Evolutionary conservation across 2,888 invertebrate species (phyloP).

Genomic region (Troides helena): DNA sequence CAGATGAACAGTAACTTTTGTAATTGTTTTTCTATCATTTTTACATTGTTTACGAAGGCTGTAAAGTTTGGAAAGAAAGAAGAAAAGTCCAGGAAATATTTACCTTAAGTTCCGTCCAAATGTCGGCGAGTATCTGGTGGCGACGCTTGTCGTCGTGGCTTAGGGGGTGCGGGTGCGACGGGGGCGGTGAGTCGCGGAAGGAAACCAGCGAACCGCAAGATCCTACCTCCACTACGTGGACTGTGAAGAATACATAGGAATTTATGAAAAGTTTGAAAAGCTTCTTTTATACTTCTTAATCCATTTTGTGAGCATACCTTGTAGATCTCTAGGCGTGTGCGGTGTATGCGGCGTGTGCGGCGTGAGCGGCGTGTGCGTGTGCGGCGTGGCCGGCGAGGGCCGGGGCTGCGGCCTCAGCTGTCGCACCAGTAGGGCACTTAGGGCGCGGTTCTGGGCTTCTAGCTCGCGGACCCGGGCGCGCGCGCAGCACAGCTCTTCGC

Average conservation of each 20-base stretch:
- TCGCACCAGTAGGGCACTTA: slow-evolving; percentile 85
- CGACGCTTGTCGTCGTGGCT: slow-evolving; percentile 82
- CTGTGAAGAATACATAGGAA: slow-evolving; percentile 42
- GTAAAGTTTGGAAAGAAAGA: too few species aligned
- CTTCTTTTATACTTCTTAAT: too few species aligned
- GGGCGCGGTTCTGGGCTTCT: slow-evolving; percentile 87
- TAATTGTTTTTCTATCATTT: not conserved
- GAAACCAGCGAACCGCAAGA: slow-evolving; percentile 75
- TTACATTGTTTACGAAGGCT: too few species aligned
- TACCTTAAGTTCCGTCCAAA: slow-evolving; percentile 83
- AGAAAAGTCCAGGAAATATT: not conserved
- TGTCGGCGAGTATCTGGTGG: slow-evolving; percentile 82
- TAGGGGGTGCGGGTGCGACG: slow-evolving; percentile 76
- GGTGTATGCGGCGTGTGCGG: slow-evolving; percentile 58
- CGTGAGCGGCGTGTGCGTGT: slow-evolving; percentile 67
- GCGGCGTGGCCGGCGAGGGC: slow-evolving; percentile 77
- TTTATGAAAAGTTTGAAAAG: too few species aligned
- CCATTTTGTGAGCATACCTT: slow-evolving; percentile 39
- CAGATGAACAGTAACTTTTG: not conserved
- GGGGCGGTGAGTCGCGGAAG: slow-evolving; percentile 73
- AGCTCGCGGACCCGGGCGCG: slow-evolving; percentile 87
- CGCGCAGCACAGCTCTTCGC: slow-evolving; percentile 87
- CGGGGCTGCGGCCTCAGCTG: slow-evolving; percentile 79
- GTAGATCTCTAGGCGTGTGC: slow-evolving; percentile 55
- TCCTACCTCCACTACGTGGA: slow-evolving; percentile 70